Evolutionary conservation across 2,113 vertebrate species (phyloP), one percentile per base, ranked within the genome.

Genomic region (Saccopteryx bilineata): DNA sequence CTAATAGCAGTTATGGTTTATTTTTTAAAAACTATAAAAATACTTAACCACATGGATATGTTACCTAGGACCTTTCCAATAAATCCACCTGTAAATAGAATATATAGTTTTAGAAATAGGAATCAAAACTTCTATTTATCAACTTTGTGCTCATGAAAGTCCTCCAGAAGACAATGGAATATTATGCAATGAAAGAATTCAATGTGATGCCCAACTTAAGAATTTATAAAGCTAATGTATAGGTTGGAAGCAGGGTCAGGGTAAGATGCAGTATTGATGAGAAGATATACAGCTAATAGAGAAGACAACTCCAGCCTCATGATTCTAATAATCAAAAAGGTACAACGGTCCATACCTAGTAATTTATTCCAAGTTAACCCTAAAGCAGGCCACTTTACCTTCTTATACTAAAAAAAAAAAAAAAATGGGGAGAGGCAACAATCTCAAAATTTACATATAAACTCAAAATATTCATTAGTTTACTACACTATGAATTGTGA

Each of bases 351-450:
- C 69, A 58, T 19, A 74, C 7, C 23, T 9, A 14, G 12, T 69
- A 19, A 74, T 86, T 93, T 91, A 13, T 88, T 96, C n/a, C 84
- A 18, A 63, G 5, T 81, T 93, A 91, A 94, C 7, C 7, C 31
- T 48, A 84, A 72, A 61, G 7, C 13, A 93, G 46, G 6, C 10
- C 46, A 7, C 54, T 86, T 33, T 46, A 50, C 28, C 5, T 60
- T 60, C 46, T 87, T 54, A 58, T 4, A 65, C n/a, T 65, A 9
- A 54, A 74, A 39, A 39, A 39, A 39, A 39, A 39, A 39, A 39
- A 39, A 92, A 90, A 90, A 1, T 66, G 50, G 26, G 12, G 9
- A 68, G 11, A 50, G 8, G 33, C 14, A 91, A 84, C 23, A 78
- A 56, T n/a, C n/a, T n/a, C 26, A 33, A 50, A 56, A 26, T 88